Percentiles rank a stretch among this genome's conserved stretches.
Evolutionary conservation across 1,140 invertebrate genomes (phyloP).

Genomic region (Coelopa frigida): DNA sequence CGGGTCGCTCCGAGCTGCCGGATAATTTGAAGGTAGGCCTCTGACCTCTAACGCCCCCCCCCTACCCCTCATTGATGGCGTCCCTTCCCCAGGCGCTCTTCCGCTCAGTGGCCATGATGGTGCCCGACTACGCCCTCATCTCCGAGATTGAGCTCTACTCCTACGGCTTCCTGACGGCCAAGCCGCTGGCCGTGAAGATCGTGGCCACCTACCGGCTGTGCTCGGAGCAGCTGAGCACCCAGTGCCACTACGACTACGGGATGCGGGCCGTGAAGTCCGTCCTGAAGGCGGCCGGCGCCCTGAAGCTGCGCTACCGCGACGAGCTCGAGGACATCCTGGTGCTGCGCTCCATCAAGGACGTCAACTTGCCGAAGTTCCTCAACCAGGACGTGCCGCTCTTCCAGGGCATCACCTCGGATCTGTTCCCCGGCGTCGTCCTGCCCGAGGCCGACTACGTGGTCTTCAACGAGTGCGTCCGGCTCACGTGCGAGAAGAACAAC

Average conservation of each 20-base stretch:
- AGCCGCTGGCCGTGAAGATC: conserved; percentile 86
- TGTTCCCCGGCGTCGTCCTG: conserved; percentile 75
- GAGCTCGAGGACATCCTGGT: conserved; percentile 76
- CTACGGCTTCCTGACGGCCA: conserved; percentile 84
- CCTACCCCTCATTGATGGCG: too few species aligned
- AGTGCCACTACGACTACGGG: conserved; percentile 95
- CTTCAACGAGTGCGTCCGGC: conserved; percentile 54
- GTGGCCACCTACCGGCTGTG: conserved; percentile 89
- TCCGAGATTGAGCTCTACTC: conserved; percentile 92
- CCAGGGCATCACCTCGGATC: conserved; percentile 83
- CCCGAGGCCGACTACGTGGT: conserved; percentile 67
- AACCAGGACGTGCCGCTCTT: conserved; percentile 78
- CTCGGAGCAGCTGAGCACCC: conserved; percentile 89
- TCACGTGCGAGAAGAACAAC: conserved; percentile 67
- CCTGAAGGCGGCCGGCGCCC: conserved; percentile 77
- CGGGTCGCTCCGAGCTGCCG: conserved; percentile 81
- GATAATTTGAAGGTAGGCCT: conserved; percentile 80
- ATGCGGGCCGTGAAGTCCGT: conserved; percentile 87
- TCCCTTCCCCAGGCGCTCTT: conserved; percentile 65
- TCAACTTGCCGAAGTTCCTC: conserved; percentile 90
- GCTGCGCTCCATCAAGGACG: conserved; percentile 83
- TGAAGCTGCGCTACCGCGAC: conserved; percentile 84
- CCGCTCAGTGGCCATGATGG: conserved; percentile 96
- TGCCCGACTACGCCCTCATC: conserved; percentile 91
- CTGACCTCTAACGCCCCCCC: too few species aligned